Evolutionary conservation across 2,888 invertebrate genomes (phyloP), one percentile per base, ranked within the genome.

Genomic region (Steinernema scapterisci): DNA sequence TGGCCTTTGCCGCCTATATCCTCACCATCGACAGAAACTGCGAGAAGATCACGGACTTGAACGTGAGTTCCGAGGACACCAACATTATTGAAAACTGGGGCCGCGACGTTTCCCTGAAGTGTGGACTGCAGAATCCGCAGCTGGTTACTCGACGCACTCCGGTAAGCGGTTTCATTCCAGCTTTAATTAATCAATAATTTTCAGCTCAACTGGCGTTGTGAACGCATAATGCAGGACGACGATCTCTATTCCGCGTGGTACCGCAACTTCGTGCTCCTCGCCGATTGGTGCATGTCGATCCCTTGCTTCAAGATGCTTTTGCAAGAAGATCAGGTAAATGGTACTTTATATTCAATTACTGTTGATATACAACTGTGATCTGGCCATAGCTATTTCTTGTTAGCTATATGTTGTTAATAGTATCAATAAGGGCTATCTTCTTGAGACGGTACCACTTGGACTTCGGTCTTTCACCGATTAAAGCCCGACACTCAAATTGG

Each of bases 271-370:
- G 80, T 83, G 0, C 80, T 82, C 19, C 78, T 80, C 19, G 82
- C 83, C 56, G 83, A 83, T 38, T 83, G 83, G 83, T 82, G 82
- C 25, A 80, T 82, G 78, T 80, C 81, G 25, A 82, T 83, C 21
- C 79, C 82, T 0, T 82, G 82, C 23, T 83, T 83, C 70, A 78
- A 81, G 19, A 73, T 76, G 3, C 75, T 83, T 1, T 77, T 80
- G 9, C 77, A 80, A 7, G 72, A 76, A 43, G 83, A 83, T 73
- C 83, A 81, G 76, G 81, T 80, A 56, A 16, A n/a, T n/a, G n/a
- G n/a, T n/a, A n/a, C 27, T n/a, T 5, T 21, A 9, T 72, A 43
- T 25, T n/a, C 31, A 25, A 45, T 43, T 71, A 31, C 44, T 63
- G 31, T n/a, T n/a, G n/a, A n/a, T n/a, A n/a, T n/a, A n/a, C n/a